Evolutionary conservation across 2,797 vertebrate genomes (phyloP).

Genomic region (Paedocypris micromegethes): DNA sequence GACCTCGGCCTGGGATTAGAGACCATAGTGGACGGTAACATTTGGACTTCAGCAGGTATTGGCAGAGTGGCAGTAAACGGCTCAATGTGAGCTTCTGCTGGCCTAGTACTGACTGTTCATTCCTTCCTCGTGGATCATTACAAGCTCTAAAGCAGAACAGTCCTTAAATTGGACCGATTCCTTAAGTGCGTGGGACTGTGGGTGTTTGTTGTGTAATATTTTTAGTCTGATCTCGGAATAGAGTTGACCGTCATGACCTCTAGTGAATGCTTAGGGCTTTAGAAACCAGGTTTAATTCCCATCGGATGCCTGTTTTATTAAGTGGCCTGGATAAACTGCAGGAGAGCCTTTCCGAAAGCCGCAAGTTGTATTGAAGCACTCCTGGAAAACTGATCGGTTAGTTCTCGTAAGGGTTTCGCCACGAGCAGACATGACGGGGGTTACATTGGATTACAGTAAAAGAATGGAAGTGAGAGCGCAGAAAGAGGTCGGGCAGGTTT

Average conservation of each 20-base stretch:
- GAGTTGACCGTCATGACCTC: conserved; percentile 41
- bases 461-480: conserved; percentile 35
- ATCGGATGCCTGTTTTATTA: conserved; percentile 59
- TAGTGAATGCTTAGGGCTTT: conserved; percentile 57
- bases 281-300: conserved; percentile 58
- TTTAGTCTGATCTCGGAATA: conserved; percentile 57
- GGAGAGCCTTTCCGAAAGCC: conserved; percentile 37
- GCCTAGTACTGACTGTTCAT: conserved; percentile 39
- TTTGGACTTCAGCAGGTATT: conserved; percentile 32
- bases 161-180: conserved; percentile 57
- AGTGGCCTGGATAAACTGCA: conserved; percentile 41
- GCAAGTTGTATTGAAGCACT: conserved; percentile 25
- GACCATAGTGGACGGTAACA: conserved; percentile 15
- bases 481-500: conserved; percentile 33
- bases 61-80: conserved; percentile 49
- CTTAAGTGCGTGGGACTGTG: not conserved
- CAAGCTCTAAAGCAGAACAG: conserved; percentile 53
- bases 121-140: conserved; percentile 48
- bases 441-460: conserved; percentile 31
- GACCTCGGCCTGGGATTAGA: conserved; percentile 30
- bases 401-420: conserved; percentile 34
- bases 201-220: conserved; percentile 47
- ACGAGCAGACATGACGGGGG: conserved; percentile 20
- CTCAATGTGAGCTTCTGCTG: conserved; percentile 10
- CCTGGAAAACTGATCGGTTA: conserved; percentile 8